Percentiles rank a stretch among this genome's conserved stretches.
Evolutionary conservation across 2,797 vertebrate species (phyloP).

Genomic region (Caiman crocodilus): DNA sequence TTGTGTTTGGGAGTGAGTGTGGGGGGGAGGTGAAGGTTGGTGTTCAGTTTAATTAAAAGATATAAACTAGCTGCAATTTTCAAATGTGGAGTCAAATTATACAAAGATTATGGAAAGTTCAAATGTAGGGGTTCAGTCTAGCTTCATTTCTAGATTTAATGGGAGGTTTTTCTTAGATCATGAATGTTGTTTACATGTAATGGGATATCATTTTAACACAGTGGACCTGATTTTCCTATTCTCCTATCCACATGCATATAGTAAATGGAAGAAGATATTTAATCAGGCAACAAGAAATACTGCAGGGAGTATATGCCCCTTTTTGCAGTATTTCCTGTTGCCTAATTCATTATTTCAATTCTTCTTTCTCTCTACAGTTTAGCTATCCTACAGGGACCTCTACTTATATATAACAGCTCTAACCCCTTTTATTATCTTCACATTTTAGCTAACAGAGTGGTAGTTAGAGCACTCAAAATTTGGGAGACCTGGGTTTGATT

Average conservation of each 20-base stretch:
- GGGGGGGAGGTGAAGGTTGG: no score
- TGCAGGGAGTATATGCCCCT: no score
- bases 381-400: no score
- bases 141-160: not conserved
- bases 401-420: no score
- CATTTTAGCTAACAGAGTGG: no score
- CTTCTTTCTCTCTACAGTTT: no score
- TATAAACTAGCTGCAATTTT: slow-evolving; percentile 47
- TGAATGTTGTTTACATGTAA: not conserved
- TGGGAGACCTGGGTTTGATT: no score
- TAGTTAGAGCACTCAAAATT: no score
- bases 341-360: no score
- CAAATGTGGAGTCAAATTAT: not conserved
- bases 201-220: not conserved
- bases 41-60: slow-evolving; percentile 26
- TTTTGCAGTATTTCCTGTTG: no score
- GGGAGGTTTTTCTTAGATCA: not conserved
- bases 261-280: not conserved
- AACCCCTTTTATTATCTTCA: no score
- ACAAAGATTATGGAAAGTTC: slow-evolving; percentile 6
- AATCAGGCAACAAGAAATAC: not conserved
- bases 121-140: not conserved
- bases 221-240: not conserved
- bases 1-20: no score
- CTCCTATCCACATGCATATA: not conserved